A percentile compares a stretch with the other conserved stretches of the same genome.
phyloP scores from a whole-genome alignment of 2,797 vertebrate species.

The Arremon aurantiirostris region DNA sequence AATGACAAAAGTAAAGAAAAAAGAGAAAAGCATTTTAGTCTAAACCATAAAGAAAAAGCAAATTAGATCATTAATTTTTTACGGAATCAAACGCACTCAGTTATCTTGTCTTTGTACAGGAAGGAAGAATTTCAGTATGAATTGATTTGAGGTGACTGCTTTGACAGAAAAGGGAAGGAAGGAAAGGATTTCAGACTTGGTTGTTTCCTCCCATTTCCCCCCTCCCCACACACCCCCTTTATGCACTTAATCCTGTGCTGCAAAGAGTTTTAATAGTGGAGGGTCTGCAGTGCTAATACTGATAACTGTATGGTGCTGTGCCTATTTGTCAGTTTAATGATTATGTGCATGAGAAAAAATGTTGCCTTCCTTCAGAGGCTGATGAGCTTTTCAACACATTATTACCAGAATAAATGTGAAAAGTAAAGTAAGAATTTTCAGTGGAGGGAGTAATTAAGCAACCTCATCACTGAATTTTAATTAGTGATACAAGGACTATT shows the following conservation, averaged over 20 bases:
- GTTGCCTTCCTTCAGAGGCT: constrained; percentile 45
- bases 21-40: not conserved
- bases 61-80: constrained; percentile 22
- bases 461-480: constrained; percentile 67
- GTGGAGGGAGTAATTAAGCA: constrained; percentile 67
- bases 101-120: not conserved
- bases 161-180: not conserved
- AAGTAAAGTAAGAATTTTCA: constrained; percentile 68
- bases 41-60: not conserved
- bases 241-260: not conserved
- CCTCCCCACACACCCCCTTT: not conserved
- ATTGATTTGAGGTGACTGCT: not conserved
- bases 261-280: constrained; percentile 34
- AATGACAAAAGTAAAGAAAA: not conserved
- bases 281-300: constrained; percentile 21
- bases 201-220: not conserved
- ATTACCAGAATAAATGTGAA: constrained; percentile 65
- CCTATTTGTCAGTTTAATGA: constrained; percentile 69
- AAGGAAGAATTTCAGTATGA: not conserved
- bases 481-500: constrained; percentile 58
- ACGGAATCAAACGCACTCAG: not conserved
- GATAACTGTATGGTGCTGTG: constrained; percentile 26
- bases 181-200: not conserved
- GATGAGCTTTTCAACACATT: constrained; percentile 63
- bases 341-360: constrained; percentile 54